Evolutionary conservation across 2,888 invertebrate genomes (phyloP), one percentile per base, ranked within the genome.

Genomic region (Chorisops tibialis): DNA sequence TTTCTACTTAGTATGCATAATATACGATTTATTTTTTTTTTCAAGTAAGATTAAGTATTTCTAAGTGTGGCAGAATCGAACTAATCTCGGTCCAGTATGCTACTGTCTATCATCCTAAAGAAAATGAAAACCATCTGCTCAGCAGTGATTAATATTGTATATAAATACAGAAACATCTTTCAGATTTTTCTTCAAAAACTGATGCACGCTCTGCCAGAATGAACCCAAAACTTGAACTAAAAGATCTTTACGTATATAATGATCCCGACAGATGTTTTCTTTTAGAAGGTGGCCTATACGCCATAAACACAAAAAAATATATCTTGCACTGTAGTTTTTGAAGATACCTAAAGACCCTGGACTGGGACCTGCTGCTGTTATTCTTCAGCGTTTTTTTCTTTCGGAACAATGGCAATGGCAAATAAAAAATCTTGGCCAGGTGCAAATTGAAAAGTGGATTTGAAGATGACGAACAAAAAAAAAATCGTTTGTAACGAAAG

Each of bases 401-500:
- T 18, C 43, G 19, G 43, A 56, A 56, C 56, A 56, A 56, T 56
- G 56, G 16, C 56, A 30, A 45, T 30, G 56, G 43, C 45, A 56
- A 56, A 56, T 56, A 56, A 18, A 37, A 56, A 43, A 56, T 38
- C 43, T 16, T 45, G 30, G 45, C 56, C 56, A 56, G 56, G 56
- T 56, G 56, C 56, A 45, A 56, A 56, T 45, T 43, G 45, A 45
- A 45, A 56, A 43, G 56, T 56, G 39, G 5, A 7, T 9, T 30
- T 30, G 5, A 30, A 1, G 30, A 2, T 7, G 9, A 30, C 4
- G 9, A 30, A 30, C 1, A 30, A 9, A 30, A 30, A 7, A 7
- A 7, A 9, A 9, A 30, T 7, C 30, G 9, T 30, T 30, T 30
- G 30, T 30, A 30, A 30, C 30, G 30, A 2, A 7, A 30, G 30